Evolutionary conservation across 1,140 invertebrate genomes (phyloP).

Genomic region (Ceratosolen solmsi): DNA sequence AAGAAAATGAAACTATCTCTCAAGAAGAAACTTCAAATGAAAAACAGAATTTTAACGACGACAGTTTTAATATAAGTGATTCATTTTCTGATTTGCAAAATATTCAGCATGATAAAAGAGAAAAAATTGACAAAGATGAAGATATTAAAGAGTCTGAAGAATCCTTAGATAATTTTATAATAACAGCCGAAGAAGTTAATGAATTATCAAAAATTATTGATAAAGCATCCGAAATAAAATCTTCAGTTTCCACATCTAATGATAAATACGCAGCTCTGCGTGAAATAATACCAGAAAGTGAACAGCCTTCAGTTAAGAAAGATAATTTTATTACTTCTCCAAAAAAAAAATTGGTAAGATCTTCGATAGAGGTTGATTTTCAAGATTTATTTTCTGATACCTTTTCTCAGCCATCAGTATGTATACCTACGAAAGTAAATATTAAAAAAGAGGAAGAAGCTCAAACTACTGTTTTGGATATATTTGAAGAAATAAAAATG

Average conservation of each 20-base stretch:
- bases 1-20: conserved; percentile 11
- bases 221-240: conserved; percentile 61
- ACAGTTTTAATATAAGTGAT: conserved; percentile 23
- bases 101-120: conserved; percentile 31
- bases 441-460: conserved; percentile 60
- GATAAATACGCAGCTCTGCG: conserved; percentile 69
- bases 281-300: conserved; percentile 67
- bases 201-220: conserved; percentile 54
- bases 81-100: conserved; percentile 15
- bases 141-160: conserved; percentile 45
- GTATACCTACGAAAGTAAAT: conserved; percentile 49
- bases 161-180: conserved; percentile 37
- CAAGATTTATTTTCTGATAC: conserved; percentile 67
- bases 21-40: conserved; percentile 48
- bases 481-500: conserved; percentile 72
- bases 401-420: conserved; percentile 52
- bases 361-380: conserved; percentile 63
- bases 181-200: conserved; percentile 56
- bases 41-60: conserved; percentile 29
- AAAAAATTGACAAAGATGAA: conserved; percentile 50
- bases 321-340: conserved; percentile 56
- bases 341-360: conserved; percentile 49
- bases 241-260: conserved; percentile 62
- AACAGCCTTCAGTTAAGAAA: conserved; percentile 51
- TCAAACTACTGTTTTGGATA: conserved; percentile 62